phyloP scores from a whole-genome alignment of 2,113 vertebrate species.

The Cepphus grylle region DNA sequence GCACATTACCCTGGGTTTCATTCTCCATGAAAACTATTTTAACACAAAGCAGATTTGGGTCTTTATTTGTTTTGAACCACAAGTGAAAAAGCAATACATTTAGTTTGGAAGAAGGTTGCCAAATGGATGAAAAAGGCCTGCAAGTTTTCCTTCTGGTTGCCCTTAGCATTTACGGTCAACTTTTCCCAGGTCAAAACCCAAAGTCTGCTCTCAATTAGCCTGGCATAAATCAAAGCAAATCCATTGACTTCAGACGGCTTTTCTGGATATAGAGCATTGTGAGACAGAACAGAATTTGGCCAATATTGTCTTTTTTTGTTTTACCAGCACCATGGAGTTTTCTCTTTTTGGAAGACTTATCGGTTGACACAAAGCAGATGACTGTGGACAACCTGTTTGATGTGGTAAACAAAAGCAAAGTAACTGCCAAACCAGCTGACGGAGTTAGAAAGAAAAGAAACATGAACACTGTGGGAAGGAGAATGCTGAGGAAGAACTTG shows the following conservation, averaged over 20 bases:
- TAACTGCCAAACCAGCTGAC: constrained; percentile 21
- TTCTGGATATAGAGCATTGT: constrained; percentile 9
- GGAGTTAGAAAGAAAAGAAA: constrained; percentile 35
- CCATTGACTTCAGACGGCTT: constrained; percentile 17
- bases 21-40: constrained; percentile 14
- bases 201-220: constrained; percentile 54
- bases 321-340: constrained; percentile 7
- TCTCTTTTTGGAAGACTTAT: constrained; percentile 46
- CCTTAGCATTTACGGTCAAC: constrained; percentile 38
- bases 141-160: constrained; percentile 37
- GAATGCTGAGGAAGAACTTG: constrained; percentile 13
- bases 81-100: background rate
- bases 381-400: constrained; percentile 62
- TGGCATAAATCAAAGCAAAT: constrained; percentile 14
- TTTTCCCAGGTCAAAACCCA: constrained; percentile 21
- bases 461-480: constrained; percentile 39
- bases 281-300: constrained; percentile 36
- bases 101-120: background rate
- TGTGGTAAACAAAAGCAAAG: constrained; percentile 66
- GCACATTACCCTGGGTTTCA: background rate
- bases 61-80: constrained; percentile 41
- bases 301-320: constrained; percentile 21
- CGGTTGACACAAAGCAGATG: constrained; percentile 47
- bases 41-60: constrained; percentile 44
- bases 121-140: constrained; percentile 49